Conservation (phyloP, 53 echinoderm and acorn worm genomes). For the Echinometra lucunter region DNA sequence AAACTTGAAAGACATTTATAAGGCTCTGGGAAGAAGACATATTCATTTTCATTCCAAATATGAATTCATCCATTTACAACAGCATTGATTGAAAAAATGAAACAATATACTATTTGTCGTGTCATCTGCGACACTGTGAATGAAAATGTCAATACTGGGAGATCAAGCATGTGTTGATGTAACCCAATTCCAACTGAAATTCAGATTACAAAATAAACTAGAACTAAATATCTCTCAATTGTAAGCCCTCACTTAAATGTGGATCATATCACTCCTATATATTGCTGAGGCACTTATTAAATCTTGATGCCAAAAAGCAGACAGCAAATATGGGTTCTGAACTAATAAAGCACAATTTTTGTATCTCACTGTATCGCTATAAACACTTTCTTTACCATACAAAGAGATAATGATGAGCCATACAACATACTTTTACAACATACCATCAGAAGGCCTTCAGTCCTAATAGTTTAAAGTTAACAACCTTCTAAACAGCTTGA, state of each 20-base stretch:
- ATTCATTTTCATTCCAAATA: too few relatives aligned
- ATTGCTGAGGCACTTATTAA: neutral
- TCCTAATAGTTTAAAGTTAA: too few relatives aligned
- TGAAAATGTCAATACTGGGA: slow-evolving; percentile 2
- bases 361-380: neutral
- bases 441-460: too few relatives aligned
- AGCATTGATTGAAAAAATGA: neutral
- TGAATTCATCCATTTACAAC: neutral
- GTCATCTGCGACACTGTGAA: slow-evolving; percentile 13
- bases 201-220: slow-evolving; percentile 10
- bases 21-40: too few relatives aligned
- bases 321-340: neutral
- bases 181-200: neutral
- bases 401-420: too few relatives aligned
- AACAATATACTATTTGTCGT: neutral
- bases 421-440: too few relatives aligned
- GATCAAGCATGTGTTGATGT: neutral
- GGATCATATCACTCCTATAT: neutral
- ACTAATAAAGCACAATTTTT: neutral
- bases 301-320: neutral
- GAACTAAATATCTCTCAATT: neutral
- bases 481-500: too few relatives aligned
- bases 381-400: neutral
- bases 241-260: neutral
- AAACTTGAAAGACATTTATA: too few relatives aligned